Evolutionary conservation across 2,888 invertebrate species (phyloP).

Genomic region (Drosophila crucigera): DNA sequence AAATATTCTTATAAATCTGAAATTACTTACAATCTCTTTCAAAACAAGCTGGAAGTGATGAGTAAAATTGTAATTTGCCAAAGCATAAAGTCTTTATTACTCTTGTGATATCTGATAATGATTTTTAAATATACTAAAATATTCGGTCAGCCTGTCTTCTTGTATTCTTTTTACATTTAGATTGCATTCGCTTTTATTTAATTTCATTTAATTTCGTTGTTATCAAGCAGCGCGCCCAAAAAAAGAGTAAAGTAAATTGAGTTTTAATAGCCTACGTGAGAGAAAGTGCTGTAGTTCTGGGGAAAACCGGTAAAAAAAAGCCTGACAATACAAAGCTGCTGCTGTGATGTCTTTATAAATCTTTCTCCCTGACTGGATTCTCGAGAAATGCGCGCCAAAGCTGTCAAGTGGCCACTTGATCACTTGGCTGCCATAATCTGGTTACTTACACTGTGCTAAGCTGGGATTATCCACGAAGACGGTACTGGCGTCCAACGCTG

Average conservation of each 20-base stretch:
- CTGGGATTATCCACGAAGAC: constrained; percentile 85
- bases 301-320: constrained; percentile 58
- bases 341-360: constrained; percentile 43
- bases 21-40: background rate
- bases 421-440: constrained; percentile 23
- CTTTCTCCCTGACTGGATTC: constrained; percentile 38
- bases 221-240: constrained; percentile 32
- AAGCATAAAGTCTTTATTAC: background rate
- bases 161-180: constrained; percentile 12
- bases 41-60: background rate
- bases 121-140: background rate
- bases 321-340: constrained; percentile 20
- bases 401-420: constrained; percentile 45
- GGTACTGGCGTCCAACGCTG: constrained; percentile 76
- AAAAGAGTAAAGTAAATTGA: constrained; percentile 31
- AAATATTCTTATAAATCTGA: background rate
- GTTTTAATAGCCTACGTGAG: constrained; percentile 75
- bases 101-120: background rate
- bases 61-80: background rate
- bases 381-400: constrained; percentile 39
- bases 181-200: constrained; percentile 41
- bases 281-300: constrained; percentile 76
- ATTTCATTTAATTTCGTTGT: constrained; percentile 44
- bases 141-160: background rate
- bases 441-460: constrained; percentile 85